phyloP scores from a whole-genome alignment of 2,888 invertebrate species.

The Sisyra terminalis region DNA sequence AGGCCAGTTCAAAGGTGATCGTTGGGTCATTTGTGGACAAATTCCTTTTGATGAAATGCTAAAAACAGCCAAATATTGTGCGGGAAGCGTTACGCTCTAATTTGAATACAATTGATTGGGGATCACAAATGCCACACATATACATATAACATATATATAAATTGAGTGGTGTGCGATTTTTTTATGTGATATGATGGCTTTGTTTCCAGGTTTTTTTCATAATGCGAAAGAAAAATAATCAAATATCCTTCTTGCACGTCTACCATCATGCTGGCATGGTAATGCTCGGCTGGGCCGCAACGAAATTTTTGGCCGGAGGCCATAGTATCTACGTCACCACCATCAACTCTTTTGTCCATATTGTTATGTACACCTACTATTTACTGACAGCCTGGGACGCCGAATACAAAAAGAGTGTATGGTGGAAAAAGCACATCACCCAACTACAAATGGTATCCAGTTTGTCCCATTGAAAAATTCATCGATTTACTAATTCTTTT shows the following conservation, averaged over 20 bases:
- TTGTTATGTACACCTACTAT: constrained; percentile 72
- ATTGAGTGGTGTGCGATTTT: no score
- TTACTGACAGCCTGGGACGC: constrained; percentile 56
- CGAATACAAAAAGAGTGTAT: constrained; percentile 46
- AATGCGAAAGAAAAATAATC: constrained; percentile 65
- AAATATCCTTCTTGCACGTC: constrained; percentile 69
- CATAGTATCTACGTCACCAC: constrained; percentile 45
- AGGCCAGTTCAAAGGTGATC: no score
- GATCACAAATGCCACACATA: no score
- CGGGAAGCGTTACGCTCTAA: background rate
- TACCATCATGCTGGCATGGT: constrained; percentile 80
- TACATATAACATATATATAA: no score
- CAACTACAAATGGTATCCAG: constrained; percentile 57
- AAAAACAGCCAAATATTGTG: no score
- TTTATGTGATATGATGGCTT: no score
- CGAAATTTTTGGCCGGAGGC: constrained; percentile 49
- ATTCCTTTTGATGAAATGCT: no score
- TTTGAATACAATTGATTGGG: background rate
- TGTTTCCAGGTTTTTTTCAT: constrained; percentile 55
- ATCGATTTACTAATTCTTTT: background rate
- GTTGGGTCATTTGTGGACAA: no score
- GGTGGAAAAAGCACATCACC: constrained; percentile 79
- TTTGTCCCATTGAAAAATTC: background rate
- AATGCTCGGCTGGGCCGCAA: constrained; percentile 40
- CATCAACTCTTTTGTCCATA: constrained; percentile 59